Evolutionary conservation across 2,797 vertebrate genomes (phyloP).

Genomic region (Pseudomugil tenellus): DNA sequence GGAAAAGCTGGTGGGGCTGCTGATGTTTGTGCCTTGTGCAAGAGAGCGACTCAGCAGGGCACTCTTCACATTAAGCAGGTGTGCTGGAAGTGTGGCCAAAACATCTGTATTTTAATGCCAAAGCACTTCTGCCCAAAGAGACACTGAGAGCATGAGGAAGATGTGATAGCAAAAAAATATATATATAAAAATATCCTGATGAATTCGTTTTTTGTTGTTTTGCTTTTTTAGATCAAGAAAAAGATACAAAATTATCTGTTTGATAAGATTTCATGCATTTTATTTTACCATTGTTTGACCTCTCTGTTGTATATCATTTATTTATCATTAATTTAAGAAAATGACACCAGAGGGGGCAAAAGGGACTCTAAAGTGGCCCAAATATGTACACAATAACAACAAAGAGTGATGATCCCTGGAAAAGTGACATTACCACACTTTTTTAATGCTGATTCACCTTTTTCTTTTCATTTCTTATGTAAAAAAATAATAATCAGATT

Average conservation of each 20-base stretch:
- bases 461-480: no score
- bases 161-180: no score
- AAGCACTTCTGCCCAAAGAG: constrained; percentile 57
- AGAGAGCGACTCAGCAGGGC: constrained; percentile 51
- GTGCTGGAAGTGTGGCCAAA: constrained; percentile 70
- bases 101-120: constrained; percentile 62
- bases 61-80: constrained; percentile 39
- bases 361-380: no score
- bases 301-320: neutral
- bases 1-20: neutral
- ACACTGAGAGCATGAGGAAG: constrained; percentile 2
- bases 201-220: neutral
- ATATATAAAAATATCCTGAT: neutral
- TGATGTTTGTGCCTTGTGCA: constrained; percentile 66
- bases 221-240: no score
- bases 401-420: no score
- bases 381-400: no score
- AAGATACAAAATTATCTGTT: no score
- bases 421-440: no score
- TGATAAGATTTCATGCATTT: no score
- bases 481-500: no score
- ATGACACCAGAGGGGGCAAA: no score
- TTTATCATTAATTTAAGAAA: neutral
- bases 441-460: no score
- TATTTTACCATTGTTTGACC: neutral